Evolutionary conservation across 2,797 vertebrate species (phyloP).

Genomic region (Ctenopoma kingsleyae): DNA sequence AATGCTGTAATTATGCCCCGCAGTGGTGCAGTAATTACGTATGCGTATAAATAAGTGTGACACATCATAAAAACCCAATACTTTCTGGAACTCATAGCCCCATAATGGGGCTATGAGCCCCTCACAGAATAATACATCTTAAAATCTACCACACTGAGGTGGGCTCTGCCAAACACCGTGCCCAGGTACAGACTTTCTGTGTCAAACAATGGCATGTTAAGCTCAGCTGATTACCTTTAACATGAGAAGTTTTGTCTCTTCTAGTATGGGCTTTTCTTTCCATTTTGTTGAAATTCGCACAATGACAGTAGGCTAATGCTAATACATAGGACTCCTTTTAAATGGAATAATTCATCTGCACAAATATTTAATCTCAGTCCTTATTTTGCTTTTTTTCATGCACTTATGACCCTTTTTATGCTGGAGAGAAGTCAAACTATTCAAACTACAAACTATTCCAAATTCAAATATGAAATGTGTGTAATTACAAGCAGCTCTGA

Average conservation of each 20-base stretch:
- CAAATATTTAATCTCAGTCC: not conserved
- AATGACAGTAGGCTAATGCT: not conserved
- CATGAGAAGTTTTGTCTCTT: not conserved
- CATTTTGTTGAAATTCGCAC: constrained; percentile 5
- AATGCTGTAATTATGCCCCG: constrained; percentile 63
- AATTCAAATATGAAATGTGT: not conserved
- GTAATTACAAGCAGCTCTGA: not conserved
- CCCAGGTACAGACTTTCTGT: constrained; percentile 25
- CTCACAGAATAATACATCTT: constrained; percentile 45
- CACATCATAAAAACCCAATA: constrained; percentile 74
- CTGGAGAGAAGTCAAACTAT: too few relatives aligned
- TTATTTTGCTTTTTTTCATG: not conserved
- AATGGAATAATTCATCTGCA: not conserved
- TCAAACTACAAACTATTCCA: too few relatives aligned
- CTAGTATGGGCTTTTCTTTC: not conserved
- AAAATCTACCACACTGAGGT: constrained; percentile 43
- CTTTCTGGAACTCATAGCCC: constrained; percentile 58
- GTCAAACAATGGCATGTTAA: constrained; percentile 3
- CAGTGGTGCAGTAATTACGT: constrained; percentile 67
- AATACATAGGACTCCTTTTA: not conserved
- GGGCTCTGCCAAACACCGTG: constrained; percentile 35
- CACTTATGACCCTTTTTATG: not conserved
- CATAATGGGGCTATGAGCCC: constrained; percentile 51
- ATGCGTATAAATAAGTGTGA: constrained; percentile 71
- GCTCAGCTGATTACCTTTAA: not conserved